These are phyloP conservation scores for Streptopelia turtur DNA, from an alignment of 2,797 vertebrate genomes.

Conservation along the genomic window DNA sequence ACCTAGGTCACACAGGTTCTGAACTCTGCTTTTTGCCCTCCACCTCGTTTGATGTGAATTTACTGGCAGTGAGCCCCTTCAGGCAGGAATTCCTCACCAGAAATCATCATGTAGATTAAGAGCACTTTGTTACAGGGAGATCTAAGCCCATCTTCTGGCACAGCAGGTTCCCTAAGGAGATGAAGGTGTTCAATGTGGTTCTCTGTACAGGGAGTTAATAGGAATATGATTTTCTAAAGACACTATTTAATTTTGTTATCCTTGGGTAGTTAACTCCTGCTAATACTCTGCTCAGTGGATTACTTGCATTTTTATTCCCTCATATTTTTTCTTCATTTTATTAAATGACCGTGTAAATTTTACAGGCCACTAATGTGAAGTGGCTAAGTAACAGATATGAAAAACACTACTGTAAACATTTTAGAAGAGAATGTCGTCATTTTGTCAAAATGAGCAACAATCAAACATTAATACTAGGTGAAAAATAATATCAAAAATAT, in stretches of 20 bases:
- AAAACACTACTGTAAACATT: neutral
- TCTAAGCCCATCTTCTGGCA: neutral
- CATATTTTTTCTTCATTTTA: neutral
- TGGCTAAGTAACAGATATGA: neutral
- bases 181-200: neutral
- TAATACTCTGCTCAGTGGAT: neutral
- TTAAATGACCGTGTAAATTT: neutral
- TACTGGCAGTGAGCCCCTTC: neutral
- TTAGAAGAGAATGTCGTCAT: neutral
- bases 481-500: slow-evolving; percentile 13
- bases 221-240: neutral
- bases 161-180: neutral
- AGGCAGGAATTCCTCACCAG: neutral
- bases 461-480: neutral
- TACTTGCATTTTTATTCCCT: neutral
- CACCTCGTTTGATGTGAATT: neutral
- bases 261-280: neutral
- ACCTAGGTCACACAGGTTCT: fast-evolving
- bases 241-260: neutral
- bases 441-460: neutral
- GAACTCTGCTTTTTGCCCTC: neutral
- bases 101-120: neutral
- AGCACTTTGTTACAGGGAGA: neutral
- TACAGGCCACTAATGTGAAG: neutral
- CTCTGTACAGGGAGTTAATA: neutral